phyloP scores from a whole-genome alignment of 2,113 vertebrate genomes.

The Pycnonotus jocosus region DNA sequence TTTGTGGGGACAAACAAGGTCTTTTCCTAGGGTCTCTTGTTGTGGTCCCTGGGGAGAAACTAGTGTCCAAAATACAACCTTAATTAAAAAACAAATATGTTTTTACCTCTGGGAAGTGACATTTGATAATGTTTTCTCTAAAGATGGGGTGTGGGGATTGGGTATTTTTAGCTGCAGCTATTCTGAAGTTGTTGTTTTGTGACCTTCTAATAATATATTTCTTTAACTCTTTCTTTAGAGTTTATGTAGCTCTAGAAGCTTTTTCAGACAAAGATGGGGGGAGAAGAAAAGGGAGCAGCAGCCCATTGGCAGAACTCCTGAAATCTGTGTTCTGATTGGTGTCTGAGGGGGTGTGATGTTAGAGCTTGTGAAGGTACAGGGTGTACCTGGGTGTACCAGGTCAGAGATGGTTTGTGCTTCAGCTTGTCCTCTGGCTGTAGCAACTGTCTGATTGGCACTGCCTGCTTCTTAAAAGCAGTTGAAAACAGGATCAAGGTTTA shows the following conservation, averaged over 20 bases:
- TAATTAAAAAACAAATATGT: not conserved
- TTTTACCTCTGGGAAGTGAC: not conserved
- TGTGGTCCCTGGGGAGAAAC: not conserved
- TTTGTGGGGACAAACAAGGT: not conserved
- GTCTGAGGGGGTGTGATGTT: rapidly evolving
- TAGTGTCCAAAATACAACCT: not conserved
- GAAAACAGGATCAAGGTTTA: not conserved
- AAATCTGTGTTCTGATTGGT: not conserved
- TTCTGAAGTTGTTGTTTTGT: not conserved
- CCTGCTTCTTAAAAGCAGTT: not conserved
- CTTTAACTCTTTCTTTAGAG: not conserved
- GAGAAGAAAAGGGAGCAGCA: not conserved
- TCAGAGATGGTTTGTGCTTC: not conserved
- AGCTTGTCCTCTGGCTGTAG: not conserved
- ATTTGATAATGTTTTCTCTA: not conserved
- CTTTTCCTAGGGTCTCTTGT: not conserved
- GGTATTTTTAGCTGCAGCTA: conserved; percentile 4
- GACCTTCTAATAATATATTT: not conserved
- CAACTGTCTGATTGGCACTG: not conserved
- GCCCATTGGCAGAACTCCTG: not conserved
- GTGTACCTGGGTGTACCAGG: not conserved
- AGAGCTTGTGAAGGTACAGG: too few species aligned
- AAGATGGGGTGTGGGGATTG: not conserved
- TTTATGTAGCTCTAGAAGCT: not conserved
- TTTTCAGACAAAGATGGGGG: not conserved